Conservation (phyloP, 2,797 vertebrate genomes). For the Acridotheres tristis region DNA sequence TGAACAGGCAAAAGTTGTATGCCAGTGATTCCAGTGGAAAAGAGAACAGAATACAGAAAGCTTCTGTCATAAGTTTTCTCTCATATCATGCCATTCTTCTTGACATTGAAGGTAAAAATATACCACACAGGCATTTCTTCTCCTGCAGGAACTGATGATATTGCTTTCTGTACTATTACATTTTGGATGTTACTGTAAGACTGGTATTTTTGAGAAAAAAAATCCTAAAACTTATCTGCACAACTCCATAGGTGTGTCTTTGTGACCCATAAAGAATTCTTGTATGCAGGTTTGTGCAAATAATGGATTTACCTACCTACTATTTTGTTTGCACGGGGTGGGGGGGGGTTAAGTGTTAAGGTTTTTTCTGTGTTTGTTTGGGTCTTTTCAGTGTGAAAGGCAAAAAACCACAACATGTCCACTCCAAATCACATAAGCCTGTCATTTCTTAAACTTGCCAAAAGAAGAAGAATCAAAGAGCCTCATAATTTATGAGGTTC, state of each 20-base stretch:
- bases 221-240: not conserved
- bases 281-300: not conserved
- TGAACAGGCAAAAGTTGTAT: not conserved
- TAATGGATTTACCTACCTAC: not conserved
- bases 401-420: not conserved
- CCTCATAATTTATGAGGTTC: not conserved
- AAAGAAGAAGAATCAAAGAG: not conserved
- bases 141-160: not conserved
- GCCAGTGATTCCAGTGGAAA: not conserved
- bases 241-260: not conserved
- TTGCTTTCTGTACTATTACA: not conserved
- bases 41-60: not conserved
- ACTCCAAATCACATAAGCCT: not conserved
- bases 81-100: not conserved
- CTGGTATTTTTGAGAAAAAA: not conserved
- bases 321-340: not conserved
- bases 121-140: not conserved
- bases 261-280: not conserved
- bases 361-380: not conserved
- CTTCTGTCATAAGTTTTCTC: not conserved
- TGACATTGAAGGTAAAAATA: not conserved
- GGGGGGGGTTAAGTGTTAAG: not conserved
- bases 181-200: not conserved
- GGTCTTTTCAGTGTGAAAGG: not conserved
- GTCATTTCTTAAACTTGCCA: not conserved